Percentiles rank a stretch among this genome's conserved stretches.
These are phyloP conservation scores for Setipinna tenuifilis DNA, from an alignment of 2,797 vertebrate genomes.

Conservation along the genomic window DNA sequence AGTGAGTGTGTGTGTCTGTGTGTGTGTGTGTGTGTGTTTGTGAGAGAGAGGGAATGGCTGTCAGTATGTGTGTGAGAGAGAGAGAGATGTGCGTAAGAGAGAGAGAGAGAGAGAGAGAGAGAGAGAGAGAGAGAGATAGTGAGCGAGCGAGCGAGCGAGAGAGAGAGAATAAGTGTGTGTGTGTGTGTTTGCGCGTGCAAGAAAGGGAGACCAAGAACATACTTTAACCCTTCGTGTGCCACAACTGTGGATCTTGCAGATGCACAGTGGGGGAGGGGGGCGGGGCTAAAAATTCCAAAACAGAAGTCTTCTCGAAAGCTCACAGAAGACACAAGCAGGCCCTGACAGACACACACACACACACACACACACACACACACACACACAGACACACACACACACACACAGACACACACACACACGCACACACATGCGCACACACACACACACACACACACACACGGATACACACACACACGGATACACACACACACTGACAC, in stretches of 20 bases:
- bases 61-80: constrained; percentile 79
- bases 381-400: no score
- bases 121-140: constrained; percentile 29
- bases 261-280: not conserved
- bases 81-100: constrained; percentile 34
- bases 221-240: not conserved
- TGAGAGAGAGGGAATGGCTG: constrained; percentile 81
- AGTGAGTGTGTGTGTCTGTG: constrained; percentile 63
- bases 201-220: not conserved
- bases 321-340: not conserved
- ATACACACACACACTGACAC: not conserved
- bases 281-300: not conserved
- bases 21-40: not conserved
- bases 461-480: not conserved
- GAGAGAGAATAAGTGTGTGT: not conserved
- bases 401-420: no score
- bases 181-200: not conserved
- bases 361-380: no score
- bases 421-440: no score
- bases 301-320: not conserved
- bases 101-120: constrained; percentile 11
- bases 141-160: not conserved
- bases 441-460: no score
- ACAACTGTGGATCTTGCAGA: not conserved
- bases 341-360: not conserved